These are phyloP conservation scores for Phainopepla nitens DNA, from an alignment of 2,113 vertebrate species.

Conservation along the genomic window DNA sequence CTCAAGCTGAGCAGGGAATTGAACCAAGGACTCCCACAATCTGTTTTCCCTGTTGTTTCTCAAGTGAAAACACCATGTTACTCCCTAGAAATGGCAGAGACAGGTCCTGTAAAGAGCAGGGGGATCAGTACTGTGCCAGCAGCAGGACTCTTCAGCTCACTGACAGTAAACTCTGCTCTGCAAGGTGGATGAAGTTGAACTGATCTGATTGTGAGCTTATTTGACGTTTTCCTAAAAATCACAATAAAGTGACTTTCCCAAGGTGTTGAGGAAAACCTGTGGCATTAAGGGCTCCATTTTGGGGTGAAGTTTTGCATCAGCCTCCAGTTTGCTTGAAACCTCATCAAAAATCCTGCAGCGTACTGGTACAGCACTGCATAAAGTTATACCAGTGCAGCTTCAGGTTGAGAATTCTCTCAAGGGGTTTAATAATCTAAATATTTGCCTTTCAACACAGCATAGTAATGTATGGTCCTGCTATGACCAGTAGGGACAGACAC, in stretches of 20 bases:
- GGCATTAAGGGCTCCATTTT: not conserved
- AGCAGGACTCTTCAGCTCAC: not conserved
- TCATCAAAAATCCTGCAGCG: not conserved
- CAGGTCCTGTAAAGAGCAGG: not conserved
- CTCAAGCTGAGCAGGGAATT: not conserved
- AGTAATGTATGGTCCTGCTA: not conserved
- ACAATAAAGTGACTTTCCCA: not conserved
- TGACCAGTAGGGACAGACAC: not conserved
- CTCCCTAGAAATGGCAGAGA: not conserved
- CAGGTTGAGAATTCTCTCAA: not conserved
- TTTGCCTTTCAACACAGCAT: not conserved
- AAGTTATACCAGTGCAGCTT: not conserved
- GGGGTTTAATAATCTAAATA: not conserved
- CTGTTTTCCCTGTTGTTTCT: not conserved
- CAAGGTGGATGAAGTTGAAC: not conserved
- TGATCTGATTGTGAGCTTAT: not conserved
- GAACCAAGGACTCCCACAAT: not conserved
- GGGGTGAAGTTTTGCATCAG: not conserved
- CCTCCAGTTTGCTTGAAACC: not conserved
- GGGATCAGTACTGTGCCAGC: not conserved
- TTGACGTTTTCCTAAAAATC: not conserved
- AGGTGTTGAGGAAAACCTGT: not conserved
- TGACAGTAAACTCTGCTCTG: not conserved
- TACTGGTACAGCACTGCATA: not conserved
- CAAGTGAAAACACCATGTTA: not conserved